Conservation (phyloP, 2,888 invertebrate genomes). For the Morinoia aosen region DNA sequence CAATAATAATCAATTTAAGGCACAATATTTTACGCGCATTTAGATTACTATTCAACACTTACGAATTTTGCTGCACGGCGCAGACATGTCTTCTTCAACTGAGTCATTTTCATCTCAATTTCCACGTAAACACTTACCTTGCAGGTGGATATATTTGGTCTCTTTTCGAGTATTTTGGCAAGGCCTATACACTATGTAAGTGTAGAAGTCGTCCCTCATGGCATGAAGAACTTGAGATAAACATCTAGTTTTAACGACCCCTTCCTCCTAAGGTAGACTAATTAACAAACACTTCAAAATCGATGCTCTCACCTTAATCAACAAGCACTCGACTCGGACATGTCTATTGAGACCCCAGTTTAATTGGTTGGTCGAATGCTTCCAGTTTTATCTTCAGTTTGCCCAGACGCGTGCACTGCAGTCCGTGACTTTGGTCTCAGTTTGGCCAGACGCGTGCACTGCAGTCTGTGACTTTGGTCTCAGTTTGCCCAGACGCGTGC, state of each 20-base stretch:
- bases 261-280: neutral
- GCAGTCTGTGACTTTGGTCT: neutral
- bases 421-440: neutral
- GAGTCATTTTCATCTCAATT: neutral
- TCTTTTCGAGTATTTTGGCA: neutral
- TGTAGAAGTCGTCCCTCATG: neutral
- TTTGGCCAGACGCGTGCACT: too few relatives aligned
- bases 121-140: neutral
- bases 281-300: neutral
- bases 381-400: neutral
- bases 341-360: neutral
- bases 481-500: too few relatives aligned
- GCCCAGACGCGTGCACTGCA: too few relatives aligned
- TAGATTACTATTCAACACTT: too few relatives aligned
- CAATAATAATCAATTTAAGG: too few relatives aligned
- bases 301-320: neutral
- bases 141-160: neutral
- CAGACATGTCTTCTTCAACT: neutral
- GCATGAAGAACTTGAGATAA: neutral
- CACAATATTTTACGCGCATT: too few relatives aligned
- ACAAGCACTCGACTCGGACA: neutral
- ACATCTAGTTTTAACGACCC: neutral
- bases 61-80: too few relatives aligned
- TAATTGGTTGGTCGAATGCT: neutral
- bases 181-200: neutral